Percentiles rank a stretch among this genome's conserved stretches.
These are phyloP conservation scores for Rotaria macrura DNA, from an alignment of 2,888 invertebrate genomes.

Conservation along the genomic window DNA sequence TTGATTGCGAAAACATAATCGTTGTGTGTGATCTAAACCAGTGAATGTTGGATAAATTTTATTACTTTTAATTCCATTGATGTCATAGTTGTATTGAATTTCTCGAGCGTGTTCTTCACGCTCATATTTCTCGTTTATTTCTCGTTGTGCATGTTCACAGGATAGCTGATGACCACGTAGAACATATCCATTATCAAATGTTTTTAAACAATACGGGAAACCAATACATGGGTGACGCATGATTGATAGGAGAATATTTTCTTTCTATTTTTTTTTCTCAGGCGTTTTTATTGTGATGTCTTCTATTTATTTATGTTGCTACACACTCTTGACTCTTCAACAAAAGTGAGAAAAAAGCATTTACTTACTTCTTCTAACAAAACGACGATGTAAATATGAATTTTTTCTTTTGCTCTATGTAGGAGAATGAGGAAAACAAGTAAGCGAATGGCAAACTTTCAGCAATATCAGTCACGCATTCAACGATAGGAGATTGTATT, in stretches of 20 bases:
- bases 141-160: slow-evolving; percentile 31
- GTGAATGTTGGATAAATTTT: slow-evolving; percentile 22
- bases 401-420: not conserved
- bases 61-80: slow-evolving; percentile 27
- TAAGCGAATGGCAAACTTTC: not conserved
- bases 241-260: not conserved
- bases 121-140: slow-evolving; percentile 3
- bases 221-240: slow-evolving; percentile 33
- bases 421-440: not conserved
- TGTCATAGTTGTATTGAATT: slow-evolving; percentile 24
- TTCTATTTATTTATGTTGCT: not conserved
- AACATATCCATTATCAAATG: slow-evolving; percentile 32
- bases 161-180: slow-evolving; percentile 23
- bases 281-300: not conserved
- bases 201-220: slow-evolving; percentile 30
- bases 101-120: slow-evolving; percentile 11
- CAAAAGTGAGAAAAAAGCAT: not conserved
- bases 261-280: not conserved
- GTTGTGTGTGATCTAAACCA: slow-evolving; percentile 19
- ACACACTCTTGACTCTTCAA: not conserved
- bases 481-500: not conserved
- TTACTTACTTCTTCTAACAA: not conserved
- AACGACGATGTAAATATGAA: not conserved
- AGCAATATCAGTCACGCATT: not conserved
- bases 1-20: slow-evolving; percentile 19